Evolutionary conservation across 2,797 vertebrate genomes (phyloP).

Genomic region (Peromyscus eremicus): DNA sequence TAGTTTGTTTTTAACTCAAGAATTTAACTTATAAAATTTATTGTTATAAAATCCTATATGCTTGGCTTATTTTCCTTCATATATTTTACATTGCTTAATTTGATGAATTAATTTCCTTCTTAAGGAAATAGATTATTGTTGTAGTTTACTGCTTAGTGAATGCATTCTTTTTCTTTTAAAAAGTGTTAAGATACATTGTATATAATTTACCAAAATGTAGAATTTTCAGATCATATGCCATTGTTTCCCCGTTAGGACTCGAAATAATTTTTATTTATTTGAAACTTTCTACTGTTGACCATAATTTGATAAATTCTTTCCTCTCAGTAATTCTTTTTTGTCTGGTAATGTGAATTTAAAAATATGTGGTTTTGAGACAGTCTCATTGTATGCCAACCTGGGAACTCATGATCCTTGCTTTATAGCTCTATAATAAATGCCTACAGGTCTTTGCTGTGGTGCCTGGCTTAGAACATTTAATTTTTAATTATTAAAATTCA

Average conservation of each 20-base stretch:
- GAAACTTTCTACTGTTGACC: too few species aligned
- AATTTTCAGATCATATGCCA: too few species aligned
- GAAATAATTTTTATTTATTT: too few species aligned
- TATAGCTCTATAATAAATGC: not conserved
- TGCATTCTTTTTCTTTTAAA: not conserved
- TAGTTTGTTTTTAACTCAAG: not conserved
- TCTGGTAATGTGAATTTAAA: too few species aligned
- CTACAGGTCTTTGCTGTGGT: not conserved
- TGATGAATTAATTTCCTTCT: not conserved
- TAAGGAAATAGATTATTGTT: not conserved
- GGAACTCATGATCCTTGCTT: not conserved
- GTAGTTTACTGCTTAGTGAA: not conserved
- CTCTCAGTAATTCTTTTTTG: too few species aligned
- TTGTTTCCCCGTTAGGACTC: too few species aligned
- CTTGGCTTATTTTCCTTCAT: slow-evolving; percentile 36
- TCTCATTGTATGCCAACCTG: not conserved
- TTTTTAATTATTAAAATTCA: not conserved
- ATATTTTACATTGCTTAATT: slow-evolving; percentile 56
- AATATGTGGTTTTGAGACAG: too few species aligned
- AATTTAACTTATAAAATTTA: slow-evolving; percentile 37
- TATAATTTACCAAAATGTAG: too few species aligned
- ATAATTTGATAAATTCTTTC: too few species aligned
- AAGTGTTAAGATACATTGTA: too few species aligned
- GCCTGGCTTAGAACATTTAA: not conserved
- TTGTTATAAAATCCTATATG: slow-evolving; percentile 18